Base-by-base conservation (phyloP, 1,140 invertebrate species). In the Caenorhabditis remanei region DNA sequence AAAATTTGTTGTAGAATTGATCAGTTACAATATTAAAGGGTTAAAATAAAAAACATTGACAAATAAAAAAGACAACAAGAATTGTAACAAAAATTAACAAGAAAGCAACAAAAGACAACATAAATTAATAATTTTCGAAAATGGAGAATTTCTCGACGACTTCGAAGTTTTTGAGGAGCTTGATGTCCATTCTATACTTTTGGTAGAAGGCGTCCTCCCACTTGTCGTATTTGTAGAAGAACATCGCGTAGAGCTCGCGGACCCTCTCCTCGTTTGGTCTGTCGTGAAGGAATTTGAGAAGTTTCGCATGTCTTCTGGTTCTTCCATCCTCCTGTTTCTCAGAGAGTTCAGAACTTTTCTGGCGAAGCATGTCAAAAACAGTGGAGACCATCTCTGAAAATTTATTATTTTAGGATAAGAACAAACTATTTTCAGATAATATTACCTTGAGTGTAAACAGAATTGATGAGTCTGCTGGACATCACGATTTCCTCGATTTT, bases 231-330 rank as follows among this genome's bases (percentile, higher is more conserved):
- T n/a, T 8, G 21, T 21, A 58, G 14, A 8, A 58, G 16, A 16
- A n/a, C 56, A 58, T 58, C 8, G 56, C 56, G n/a, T 58, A 58
- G 16, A 58, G 56, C 56, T 58, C 56, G n/a, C 56, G 56, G 21
- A 58, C n/a, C 16, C 56, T 14, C 19, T 58, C 56, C 56, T 58
- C 56, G 21, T 58, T 58, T n/a, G 56, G 56, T n/a, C 56, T 14
- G 16, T 16, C n/a, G 11, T n/a, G 8, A 14, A 58, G 8, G 56
- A 58, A 58, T 8, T 58, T 8, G 16, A 58, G 56, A 19, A 58
- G 56, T 58, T 58, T 21, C 4, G 8, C 50, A 16, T 53, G 50
- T 3, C 50, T 53, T 11, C 50, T 14, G 50, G 11, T 53, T 16
- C 21, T 58, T 58, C 56, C 56, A 8, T 58, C n/a, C 21, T 21